Conservation (phyloP, 2,113 vertebrate species). For the Lampris megalopsis region DNA sequence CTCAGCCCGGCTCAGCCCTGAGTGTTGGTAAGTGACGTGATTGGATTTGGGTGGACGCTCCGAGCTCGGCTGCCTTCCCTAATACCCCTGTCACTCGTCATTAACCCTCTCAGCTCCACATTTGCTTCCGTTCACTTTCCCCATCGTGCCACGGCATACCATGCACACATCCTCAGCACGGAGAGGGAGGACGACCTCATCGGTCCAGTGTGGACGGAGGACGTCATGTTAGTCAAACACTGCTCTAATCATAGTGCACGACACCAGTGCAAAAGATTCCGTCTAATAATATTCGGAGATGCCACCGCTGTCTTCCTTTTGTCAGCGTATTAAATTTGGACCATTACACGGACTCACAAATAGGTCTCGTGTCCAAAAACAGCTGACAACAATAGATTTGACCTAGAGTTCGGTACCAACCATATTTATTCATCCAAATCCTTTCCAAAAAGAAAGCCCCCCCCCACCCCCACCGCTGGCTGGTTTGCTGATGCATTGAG, state of each 20-base stretch:
- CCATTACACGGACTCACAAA: constrained; percentile 1
- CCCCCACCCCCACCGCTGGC: constrained; percentile 12
- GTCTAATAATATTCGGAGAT: constrained; percentile 30
- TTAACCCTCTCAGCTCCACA: constrained; percentile 59
- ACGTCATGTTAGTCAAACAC: neutral
- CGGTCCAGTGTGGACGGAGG: neutral
- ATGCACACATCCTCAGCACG: neutral
- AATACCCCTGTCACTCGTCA: constrained; percentile 63
- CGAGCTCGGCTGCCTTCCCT: constrained; percentile 27
- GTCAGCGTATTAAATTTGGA: constrained; percentile 25
- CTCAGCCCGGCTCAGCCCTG: constrained; percentile 46
- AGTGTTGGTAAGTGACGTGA: constrained; percentile 50
- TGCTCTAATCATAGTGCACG: neutral
- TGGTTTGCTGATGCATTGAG: constrained; percentile 17
- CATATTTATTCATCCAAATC: constrained; percentile 10
- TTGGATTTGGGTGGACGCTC: constrained; percentile 21
- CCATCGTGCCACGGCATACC: constrained; percentile 8
- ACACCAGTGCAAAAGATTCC: constrained; percentile 6
- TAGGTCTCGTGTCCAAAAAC: constrained; percentile 7
- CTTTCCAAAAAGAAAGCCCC: constrained; percentile 17
- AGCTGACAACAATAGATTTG: neutral
- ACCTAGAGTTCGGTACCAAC: neutral
- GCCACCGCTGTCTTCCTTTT: constrained; percentile 33
- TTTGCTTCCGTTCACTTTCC: constrained; percentile 46
- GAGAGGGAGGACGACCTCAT: neutral